Evolutionary conservation across 2,113 vertebrate species (phyloP).

Genomic region (Ptychochromis oligacanthus): DNA sequence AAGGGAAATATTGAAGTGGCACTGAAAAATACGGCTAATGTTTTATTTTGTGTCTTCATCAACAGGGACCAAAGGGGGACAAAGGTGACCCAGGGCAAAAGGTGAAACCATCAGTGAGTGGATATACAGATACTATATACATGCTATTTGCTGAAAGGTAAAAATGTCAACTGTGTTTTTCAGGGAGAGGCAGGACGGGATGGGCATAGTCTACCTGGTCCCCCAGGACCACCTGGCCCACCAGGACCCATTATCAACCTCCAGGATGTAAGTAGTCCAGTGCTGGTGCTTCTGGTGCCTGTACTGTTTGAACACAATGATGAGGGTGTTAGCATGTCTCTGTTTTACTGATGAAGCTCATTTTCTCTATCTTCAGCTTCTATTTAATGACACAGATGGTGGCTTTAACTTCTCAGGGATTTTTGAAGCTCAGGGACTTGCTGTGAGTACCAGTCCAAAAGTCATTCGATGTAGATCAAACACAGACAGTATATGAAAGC

Average conservation of each 20-base stretch:
- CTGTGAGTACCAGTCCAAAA: slow-evolving; percentile 50
- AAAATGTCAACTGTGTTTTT: slow-evolving; percentile 10
- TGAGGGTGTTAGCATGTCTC: background rate
- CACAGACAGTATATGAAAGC: background rate
- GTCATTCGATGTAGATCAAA: background rate
- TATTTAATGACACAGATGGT: slow-evolving; percentile 86
- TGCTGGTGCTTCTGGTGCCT: background rate
- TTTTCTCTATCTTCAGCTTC: slow-evolving; percentile 72
- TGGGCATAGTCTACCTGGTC: slow-evolving; percentile 82
- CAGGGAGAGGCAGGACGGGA: slow-evolving; percentile 89
- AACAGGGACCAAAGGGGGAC: slow-evolving; percentile 86
- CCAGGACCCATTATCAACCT: slow-evolving; percentile 83
- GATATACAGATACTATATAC: background rate
- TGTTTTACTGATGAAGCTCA: background rate
- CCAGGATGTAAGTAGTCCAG: slow-evolving; percentile 81
- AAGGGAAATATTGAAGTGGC: background rate
- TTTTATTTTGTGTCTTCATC: background rate
- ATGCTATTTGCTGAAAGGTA: background rate
- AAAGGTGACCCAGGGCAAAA: slow-evolving; percentile 87
- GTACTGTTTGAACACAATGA: background rate
- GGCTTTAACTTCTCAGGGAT: slow-evolving; percentile 84
- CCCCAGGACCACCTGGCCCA: slow-evolving; percentile 88
- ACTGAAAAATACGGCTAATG: background rate
- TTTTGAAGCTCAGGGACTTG: slow-evolving; percentile 74
- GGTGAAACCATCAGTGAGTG: slow-evolving; percentile 71